Base-by-base conservation (phyloP, 2,888 invertebrate species). In the Ligdia adustata region DNA sequence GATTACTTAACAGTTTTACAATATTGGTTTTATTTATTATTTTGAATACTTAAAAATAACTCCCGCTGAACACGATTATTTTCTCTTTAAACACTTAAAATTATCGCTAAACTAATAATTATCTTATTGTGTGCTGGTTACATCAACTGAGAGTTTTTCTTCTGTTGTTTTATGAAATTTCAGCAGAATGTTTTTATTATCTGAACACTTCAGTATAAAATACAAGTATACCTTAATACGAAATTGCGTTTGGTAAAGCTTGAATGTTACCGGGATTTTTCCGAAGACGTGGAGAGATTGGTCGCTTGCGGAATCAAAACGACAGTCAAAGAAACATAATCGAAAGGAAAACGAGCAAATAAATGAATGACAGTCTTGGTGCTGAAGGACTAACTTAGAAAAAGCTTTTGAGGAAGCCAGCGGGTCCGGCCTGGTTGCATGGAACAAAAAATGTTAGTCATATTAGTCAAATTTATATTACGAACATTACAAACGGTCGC, bases 341-440 rank as follows among this genome's bases (percentile, higher is more conserved):
- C 55, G 49, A 67, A 79, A 73, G 65, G 57, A 75, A 80, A 82
- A 78, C 77, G 77, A 82, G 78, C 83, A 87, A 85, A 82, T 68
- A 79, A 89, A 84, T 69, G 57, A 84, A 84, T 67, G 84, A 85
- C 89, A 89, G 90, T 89, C 90, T 89, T 89, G 86, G 82, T 86
- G 88, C 82, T 81, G 79, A 84, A n/a, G 82, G 78, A 79, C 72
- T 83, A 86, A 86, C 81, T 95, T 96, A 97, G 94, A 97, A 97
- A 93, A 97, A 96, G 94, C 96, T 96, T 93, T 97, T 97, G 90
- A 97, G 94, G 94, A 97, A 97, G 92, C 96, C 96, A 91, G 96
- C 96, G 85, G 97, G 96, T 90, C 96, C 96, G 92, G 96, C 96
- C 96, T 97, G 79, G 50, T 42, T 50, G 64, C 70, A 72, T 76